These are phyloP conservation scores for Phenganax marumi DNA, from an alignment of 92 coral and sea anemone genomes.

Conservation along the genomic window DNA sequence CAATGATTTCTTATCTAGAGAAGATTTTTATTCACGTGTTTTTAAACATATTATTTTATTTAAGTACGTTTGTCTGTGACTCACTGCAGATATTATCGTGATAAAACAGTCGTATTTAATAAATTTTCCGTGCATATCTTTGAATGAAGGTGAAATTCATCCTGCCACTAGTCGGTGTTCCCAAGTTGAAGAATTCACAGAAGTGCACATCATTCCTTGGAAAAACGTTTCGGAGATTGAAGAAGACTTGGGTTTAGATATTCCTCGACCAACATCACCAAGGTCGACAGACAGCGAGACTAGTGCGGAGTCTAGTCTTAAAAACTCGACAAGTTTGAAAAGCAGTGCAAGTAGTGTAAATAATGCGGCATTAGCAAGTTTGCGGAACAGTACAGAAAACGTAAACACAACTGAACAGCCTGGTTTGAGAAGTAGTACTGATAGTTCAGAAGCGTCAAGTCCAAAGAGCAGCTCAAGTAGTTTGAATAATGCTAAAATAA, in stretches of 20 bases:
- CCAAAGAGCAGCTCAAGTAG: conserved; percentile 1
- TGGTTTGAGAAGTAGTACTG: neutral
- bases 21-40: no score
- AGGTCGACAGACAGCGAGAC: conserved; percentile 10
- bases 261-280: conserved; percentile 6
- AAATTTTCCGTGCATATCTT: neutral
- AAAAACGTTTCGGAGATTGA: neutral
- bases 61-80: no score
- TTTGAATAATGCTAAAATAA: neutral
- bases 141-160: conserved; percentile 55
- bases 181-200: conserved; percentile 80
- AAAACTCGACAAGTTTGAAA: neutral
- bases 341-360: neutral
- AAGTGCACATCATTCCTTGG: conserved; percentile 71
- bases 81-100: no score
- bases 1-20: no score
- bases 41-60: no score
- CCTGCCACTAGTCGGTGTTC: conserved; percentile 61
- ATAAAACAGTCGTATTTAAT: neutral
- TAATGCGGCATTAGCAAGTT: neutral
- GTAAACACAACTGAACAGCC: neutral
- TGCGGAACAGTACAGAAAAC: neutral
- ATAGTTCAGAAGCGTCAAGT: neutral
- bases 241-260: neutral
- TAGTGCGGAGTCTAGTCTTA: conserved; percentile 12